Percentiles rank a stretch among this genome's conserved stretches.
Conservation (phyloP, 2,797 vertebrate genomes). For the Diplodus sargus region DNA sequence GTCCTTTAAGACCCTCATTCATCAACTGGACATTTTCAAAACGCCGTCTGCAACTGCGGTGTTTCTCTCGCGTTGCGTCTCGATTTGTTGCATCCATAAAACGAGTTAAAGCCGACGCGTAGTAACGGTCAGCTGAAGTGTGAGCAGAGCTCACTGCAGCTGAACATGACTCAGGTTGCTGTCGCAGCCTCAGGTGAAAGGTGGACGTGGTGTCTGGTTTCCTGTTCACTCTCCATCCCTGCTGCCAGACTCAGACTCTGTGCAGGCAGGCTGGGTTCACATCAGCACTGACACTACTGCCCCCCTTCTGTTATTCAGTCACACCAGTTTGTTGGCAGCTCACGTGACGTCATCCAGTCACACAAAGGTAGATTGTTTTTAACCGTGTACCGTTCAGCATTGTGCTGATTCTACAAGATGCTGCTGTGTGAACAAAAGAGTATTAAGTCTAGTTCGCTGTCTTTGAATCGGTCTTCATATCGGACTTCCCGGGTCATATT, state of each 20-base stretch:
- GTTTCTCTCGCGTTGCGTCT: too few species aligned
- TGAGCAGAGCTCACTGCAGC: background rate
- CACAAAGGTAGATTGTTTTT: background rate
- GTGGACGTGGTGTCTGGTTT: slow-evolving; percentile 64
- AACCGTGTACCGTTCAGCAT: background rate
- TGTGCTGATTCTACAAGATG: background rate
- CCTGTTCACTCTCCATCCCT: slow-evolving; percentile 38
- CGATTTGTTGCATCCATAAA: background rate
- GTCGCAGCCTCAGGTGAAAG: slow-evolving; percentile 55
- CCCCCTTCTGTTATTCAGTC: background rate
- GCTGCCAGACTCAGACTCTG: background rate
- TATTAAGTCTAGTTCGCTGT: background rate
- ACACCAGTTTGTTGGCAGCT: too few species aligned
- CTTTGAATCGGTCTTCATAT: background rate
- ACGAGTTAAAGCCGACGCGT: background rate
- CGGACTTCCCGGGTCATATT: background rate
- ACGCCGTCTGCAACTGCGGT: too few species aligned
- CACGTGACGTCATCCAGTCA: too few species aligned
- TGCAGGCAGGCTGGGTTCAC: background rate
- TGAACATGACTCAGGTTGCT: slow-evolving; percentile 47
- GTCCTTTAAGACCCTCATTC: too few species aligned
- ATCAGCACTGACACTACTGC: background rate
- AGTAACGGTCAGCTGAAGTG: background rate
- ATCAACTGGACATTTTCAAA: too few species aligned
- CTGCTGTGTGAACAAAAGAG: background rate